These are phyloP conservation scores for Spatulosminthurus flaviceps DNA, from an alignment of 2,888 invertebrate species.

Conservation along the genomic window DNA sequence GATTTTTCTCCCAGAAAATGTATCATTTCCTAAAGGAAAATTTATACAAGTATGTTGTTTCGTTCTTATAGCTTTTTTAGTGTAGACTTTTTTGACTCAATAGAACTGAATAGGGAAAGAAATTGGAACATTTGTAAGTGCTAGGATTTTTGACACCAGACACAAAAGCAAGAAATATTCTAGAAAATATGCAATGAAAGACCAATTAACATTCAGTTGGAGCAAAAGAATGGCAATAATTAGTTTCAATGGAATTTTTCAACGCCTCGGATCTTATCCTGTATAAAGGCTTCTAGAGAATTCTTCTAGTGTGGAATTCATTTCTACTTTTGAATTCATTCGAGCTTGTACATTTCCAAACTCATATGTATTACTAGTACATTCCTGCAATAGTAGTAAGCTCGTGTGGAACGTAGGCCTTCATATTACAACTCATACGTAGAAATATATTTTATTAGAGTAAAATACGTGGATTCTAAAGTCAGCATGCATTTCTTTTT, in stretches of 20 bases:
- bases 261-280: not conserved
- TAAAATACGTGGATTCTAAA: too few relatives aligned
- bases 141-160: conserved; percentile 3
- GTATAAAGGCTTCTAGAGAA: not conserved
- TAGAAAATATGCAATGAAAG: conserved; percentile 2
- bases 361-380: too few relatives aligned
- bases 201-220: conserved; percentile 38
- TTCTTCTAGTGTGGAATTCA: not conserved
- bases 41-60: too few relatives aligned
- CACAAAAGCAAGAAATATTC: not conserved
- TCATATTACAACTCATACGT: too few relatives aligned
- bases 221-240: conserved; percentile 35
- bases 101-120: not conserved
- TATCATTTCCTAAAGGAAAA: too few relatives aligned
- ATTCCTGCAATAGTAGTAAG: too few relatives aligned
- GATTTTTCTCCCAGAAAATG: not conserved
- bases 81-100: not conserved
- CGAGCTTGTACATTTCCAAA: too few relatives aligned
- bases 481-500: too few relatives aligned
- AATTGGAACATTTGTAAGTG: conserved; percentile 6
- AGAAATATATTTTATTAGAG: too few relatives aligned
- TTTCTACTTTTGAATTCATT: too few relatives aligned
- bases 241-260: conserved; percentile 46
- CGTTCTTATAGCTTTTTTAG: not conserved
- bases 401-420: too few relatives aligned